These are phyloP conservation scores for Mixornis gularis DNA, from an alignment of 2,113 vertebrate genomes.

Conservation along the genomic window DNA sequence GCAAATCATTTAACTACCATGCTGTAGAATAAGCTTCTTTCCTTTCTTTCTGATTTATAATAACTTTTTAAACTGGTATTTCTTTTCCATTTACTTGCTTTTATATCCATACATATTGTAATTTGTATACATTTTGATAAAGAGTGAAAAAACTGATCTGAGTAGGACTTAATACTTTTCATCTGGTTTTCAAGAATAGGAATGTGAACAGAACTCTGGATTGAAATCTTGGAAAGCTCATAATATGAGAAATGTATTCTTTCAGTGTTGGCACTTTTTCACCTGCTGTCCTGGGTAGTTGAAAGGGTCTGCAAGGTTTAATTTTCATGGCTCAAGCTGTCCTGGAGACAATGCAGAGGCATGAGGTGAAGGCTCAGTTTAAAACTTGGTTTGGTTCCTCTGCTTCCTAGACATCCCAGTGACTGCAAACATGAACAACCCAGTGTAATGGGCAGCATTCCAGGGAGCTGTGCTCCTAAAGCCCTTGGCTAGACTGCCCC, in stretches of 20 bases:
- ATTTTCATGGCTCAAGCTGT: not conserved
- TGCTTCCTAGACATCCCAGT: not conserved
- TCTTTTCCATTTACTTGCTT: not conserved
- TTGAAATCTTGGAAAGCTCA: not conserved
- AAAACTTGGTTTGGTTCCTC: not conserved
- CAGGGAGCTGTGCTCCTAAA: not conserved
- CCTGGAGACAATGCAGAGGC: not conserved
- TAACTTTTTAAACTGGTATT: not conserved
- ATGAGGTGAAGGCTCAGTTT: not conserved
- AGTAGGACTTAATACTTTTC: not conserved
- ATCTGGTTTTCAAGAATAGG: not conserved
- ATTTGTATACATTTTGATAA: not conserved
- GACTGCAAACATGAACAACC: fast-evolving
- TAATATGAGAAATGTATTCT: not conserved
- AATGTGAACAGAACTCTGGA: not conserved
- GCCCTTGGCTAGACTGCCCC: not conserved
- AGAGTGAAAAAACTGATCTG: not conserved
- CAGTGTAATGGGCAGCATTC: not conserved
- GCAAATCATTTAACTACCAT: not conserved
- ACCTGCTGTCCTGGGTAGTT: not conserved
- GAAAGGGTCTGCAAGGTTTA: not conserved
- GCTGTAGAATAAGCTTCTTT: not conserved
- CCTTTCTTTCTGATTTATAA: not conserved
- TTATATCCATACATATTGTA: not conserved
- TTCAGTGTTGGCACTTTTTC: not conserved